Evolutionary conservation across 1,140 invertebrate genomes (phyloP).

Genomic region (Chrysomallon squamiferum): DNA sequence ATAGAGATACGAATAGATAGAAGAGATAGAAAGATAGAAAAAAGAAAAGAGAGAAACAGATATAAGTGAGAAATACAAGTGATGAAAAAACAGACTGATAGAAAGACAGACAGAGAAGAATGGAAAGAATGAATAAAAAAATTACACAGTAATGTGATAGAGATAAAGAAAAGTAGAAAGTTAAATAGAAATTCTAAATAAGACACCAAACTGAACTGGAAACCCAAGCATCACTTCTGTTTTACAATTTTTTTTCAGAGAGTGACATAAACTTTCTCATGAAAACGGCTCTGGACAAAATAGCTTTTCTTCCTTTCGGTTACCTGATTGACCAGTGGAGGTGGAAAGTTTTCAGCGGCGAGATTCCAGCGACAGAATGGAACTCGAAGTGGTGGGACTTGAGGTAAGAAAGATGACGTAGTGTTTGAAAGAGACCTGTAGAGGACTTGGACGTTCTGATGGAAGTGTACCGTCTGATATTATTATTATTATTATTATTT

Average conservation of each 20-base stretch:
- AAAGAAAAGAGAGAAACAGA: no score
- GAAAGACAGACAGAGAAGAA: no score
- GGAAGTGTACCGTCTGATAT: background rate
- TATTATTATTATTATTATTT: background rate
- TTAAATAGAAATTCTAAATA: no score
- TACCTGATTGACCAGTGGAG: conserved; percentile 86
- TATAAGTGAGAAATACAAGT: no score
- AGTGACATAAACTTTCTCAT: conserved; percentile 64
- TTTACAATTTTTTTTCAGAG: conserved; percentile 41
- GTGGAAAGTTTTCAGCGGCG: conserved; percentile 83
- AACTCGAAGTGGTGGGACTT: conserved; percentile 57
- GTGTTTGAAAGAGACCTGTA: background rate
- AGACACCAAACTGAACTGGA: no score
- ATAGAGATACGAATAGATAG: no score
- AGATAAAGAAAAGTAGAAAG: no score
- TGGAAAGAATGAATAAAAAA: no score
- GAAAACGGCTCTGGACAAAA: conserved; percentile 81
- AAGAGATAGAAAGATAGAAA: no score
- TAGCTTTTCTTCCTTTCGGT: conserved; percentile 87
- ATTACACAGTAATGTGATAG: no score
- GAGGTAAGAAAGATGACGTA: conserved; percentile 30
- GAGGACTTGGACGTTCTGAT: background rate
- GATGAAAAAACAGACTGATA: no score
- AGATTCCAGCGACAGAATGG: conserved; percentile 52
- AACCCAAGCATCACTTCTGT: no score